Conservation (phyloP, 2,888 invertebrate genomes). For the Spialia ferax region DNA sequence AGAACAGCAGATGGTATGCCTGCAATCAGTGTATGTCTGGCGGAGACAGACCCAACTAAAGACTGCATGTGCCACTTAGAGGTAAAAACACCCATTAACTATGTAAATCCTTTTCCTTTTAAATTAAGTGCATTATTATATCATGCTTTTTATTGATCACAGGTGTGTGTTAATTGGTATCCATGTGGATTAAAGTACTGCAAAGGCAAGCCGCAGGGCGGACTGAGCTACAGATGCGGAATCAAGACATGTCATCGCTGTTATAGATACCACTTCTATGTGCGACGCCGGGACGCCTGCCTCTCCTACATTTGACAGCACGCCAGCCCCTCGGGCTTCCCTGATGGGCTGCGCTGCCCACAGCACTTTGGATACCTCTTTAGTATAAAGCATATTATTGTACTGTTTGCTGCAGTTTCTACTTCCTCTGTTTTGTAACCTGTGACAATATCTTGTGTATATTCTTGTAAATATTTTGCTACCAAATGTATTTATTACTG, state of each 20-base stretch:
- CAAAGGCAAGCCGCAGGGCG: constrained; percentile 91
- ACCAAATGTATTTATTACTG: constrained; percentile 41
- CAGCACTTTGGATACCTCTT: constrained; percentile 49
- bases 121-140: too few relatives aligned
- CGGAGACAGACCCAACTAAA: constrained; percentile 89
- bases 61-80: constrained; percentile 95
- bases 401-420: constrained; percentile 41
- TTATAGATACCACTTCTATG: constrained; percentile 95
- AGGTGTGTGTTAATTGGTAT: constrained; percentile 96
- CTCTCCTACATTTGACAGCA: constrained; percentile 70
- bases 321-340: constrained; percentile 53
- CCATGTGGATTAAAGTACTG: constrained; percentile 98
- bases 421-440: constrained; percentile 37
- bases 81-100: constrained; percentile 56
- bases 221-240: constrained; percentile 95
- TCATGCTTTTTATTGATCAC: constrained; percentile 24
- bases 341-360: constrained; percentile 50
- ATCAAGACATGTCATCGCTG: constrained; percentile 98
- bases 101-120: too few relatives aligned
- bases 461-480: constrained; percentile 68
- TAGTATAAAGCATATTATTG: constrained; percentile 39
- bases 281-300: constrained; percentile 90
- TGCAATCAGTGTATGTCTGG: constrained; percentile 86
- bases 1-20: constrained; percentile 68
- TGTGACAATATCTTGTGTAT: constrained; percentile 47